Evolutionary conservation across 2,113 vertebrate species (phyloP).

Genomic region (Campylomormyrus tamandua): DNA sequence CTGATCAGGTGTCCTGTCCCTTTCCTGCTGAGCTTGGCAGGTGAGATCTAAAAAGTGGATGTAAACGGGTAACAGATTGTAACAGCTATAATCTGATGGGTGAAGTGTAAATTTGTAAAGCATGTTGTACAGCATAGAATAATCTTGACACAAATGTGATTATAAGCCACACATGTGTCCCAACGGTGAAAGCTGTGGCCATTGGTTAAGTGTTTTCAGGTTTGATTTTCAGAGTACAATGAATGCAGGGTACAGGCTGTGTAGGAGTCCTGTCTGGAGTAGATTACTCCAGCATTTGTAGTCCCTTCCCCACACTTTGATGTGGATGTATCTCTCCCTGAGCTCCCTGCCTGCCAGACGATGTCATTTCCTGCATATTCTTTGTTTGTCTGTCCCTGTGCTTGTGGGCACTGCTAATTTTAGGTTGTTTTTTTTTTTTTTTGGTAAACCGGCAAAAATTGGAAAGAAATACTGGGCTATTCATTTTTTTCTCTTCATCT

Average conservation of each 20-base stretch:
- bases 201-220: background rate
- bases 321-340: background rate
- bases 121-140: background rate
- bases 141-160: background rate
- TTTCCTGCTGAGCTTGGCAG: background rate
- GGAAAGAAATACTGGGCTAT: background rate
- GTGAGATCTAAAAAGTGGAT: background rate
- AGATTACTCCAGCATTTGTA: background rate
- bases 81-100: background rate
- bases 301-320: background rate
- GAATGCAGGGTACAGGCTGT: background rate
- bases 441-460: conserved; percentile 21
- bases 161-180: background rate
- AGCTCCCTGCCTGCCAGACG: background rate
- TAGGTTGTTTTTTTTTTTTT: conserved; percentile 13
- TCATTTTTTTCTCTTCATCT: background rate
- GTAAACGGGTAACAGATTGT: background rate
- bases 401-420: conserved; percentile 21
- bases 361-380: conserved; percentile 19
- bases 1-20: background rate
- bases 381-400: background rate
- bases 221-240: background rate
- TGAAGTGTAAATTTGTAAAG: background rate
- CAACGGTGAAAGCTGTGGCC: background rate
- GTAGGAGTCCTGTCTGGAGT: background rate